phyloP scores from a whole-genome alignment of 2,113 vertebrate genomes.

The Leptodactylus fuscus region DNA sequence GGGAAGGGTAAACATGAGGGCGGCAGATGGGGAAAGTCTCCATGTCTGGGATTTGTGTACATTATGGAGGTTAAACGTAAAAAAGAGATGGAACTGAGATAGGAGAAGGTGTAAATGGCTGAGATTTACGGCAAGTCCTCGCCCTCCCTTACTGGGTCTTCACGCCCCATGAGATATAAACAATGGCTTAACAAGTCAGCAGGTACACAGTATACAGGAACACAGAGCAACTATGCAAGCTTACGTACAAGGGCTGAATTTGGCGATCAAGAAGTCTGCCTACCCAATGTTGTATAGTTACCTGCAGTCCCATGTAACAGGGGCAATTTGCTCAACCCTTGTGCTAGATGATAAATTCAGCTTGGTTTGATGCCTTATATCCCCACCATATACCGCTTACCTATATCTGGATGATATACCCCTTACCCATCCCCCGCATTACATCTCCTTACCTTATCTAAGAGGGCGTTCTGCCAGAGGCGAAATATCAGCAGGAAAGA shows the following conservation, averaged over 20 bases:
- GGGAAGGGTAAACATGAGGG: neutral
- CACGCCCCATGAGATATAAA: neutral
- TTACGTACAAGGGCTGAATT: neutral
- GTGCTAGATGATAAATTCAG: too few relatives aligned
- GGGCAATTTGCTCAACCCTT: too few relatives aligned
- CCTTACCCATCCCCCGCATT: neutral
- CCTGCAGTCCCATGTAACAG: too few relatives aligned
- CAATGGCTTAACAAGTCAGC: neutral
- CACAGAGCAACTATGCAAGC: too few relatives aligned
- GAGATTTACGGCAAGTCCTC: neutral
- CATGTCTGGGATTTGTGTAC: neutral
- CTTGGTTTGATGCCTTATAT: neutral
- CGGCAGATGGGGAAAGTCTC: neutral
- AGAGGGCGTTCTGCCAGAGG: conserved; percentile 89
- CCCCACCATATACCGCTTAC: too few relatives aligned
- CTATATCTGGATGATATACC: too few relatives aligned
- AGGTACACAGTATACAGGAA: neutral
- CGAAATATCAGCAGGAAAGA: conserved; percentile 91
- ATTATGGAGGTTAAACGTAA: neutral
- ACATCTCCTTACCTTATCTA: conserved; percentile 81
- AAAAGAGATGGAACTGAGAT: neutral
- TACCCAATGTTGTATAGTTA: neutral
- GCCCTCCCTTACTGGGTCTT: neutral
- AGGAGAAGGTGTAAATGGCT: too few relatives aligned
- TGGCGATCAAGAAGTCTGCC: neutral